phyloP scores from a whole-genome alignment of 1,140 invertebrate species.

The Antheraea mylitta region DNA sequence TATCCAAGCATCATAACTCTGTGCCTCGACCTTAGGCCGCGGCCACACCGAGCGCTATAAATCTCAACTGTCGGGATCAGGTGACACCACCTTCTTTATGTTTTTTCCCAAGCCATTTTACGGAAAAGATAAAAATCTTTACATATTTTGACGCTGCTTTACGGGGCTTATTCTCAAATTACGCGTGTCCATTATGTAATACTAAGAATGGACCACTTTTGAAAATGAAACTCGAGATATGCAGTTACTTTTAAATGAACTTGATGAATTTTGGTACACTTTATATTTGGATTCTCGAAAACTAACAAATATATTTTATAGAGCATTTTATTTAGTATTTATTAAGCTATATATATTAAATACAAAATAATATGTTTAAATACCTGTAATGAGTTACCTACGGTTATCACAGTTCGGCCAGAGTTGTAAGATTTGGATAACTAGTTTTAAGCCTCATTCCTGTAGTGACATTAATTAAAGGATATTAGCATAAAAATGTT shows the following conservation, averaged over 20 bases:
- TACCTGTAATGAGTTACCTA: no score
- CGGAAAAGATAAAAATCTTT: conserved; percentile 79
- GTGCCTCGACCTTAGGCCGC: conserved; percentile 62
- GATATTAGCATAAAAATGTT: no score
- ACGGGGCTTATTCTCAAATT: conserved; percentile 75
- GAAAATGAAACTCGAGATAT: conserved; percentile 12
- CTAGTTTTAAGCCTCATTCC: no score
- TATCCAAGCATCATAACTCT: conserved; percentile 66
- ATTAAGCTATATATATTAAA: no score
- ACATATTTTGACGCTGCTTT: conserved; percentile 79
- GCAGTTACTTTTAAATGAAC: not conserved
- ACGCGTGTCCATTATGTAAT: conserved; percentile 72
- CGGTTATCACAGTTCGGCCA: no score
- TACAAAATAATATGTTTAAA: no score
- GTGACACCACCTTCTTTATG: conserved; percentile 80
- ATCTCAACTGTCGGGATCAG: conserved; percentile 75
- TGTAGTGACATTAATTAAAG: no score
- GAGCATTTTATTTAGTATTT: no score
- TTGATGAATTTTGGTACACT: conserved; percentile 30
- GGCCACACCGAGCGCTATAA: conserved; percentile 70
- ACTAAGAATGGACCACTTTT: conserved; percentile 52
- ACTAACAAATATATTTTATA: no score
- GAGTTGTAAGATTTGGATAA: no score
- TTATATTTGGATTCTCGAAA: no score
- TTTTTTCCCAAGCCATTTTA: conserved; percentile 80